A percentile compares a stretch with the other conserved stretches of the same genome.
These are phyloP conservation scores for Falcaria lacertinaria DNA, from an alignment of 2,888 invertebrate genomes.

Conservation along the genomic window DNA sequence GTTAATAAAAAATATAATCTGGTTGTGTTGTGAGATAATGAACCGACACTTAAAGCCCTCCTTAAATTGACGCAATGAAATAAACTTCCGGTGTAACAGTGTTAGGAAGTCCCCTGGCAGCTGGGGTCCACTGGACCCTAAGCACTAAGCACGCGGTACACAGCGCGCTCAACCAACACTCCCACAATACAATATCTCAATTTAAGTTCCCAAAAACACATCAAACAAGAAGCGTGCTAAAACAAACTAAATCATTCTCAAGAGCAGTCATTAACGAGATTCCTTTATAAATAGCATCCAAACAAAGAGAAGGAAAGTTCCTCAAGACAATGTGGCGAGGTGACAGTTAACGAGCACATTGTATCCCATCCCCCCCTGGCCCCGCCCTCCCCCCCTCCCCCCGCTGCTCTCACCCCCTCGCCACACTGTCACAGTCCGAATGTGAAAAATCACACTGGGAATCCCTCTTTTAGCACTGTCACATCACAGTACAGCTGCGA, in stretches of 20 bases:
- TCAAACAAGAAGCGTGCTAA: background rate
- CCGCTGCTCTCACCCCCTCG: background rate
- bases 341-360: conserved; percentile 31
- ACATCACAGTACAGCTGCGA: too few species aligned
- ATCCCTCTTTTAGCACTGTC: conserved; percentile 10
- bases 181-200: background rate
- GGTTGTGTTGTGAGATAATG: too few species aligned
- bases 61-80: too few species aligned
- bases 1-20: too few species aligned
- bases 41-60: too few species aligned
- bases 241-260: background rate
- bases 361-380: conserved; percentile 4
- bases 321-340: conserved; percentile 5
- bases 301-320: conserved; percentile 3
- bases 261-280: background rate
- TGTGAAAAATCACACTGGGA: conserved; percentile 20
- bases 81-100: too few species aligned
- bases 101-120: too few species aligned
- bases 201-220: background rate
- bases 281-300: conserved; percentile 1
- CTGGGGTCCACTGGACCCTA: too few species aligned
- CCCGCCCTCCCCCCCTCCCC: background rate
- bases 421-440: conserved; percentile 6
- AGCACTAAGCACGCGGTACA: too few species aligned
- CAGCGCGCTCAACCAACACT: too few species aligned